A percentile compares a stretch with the other conserved stretches of the same genome.
phyloP scores from a whole-genome alignment of 2,797 vertebrate species.

The Anniella stebbinsi region DNA sequence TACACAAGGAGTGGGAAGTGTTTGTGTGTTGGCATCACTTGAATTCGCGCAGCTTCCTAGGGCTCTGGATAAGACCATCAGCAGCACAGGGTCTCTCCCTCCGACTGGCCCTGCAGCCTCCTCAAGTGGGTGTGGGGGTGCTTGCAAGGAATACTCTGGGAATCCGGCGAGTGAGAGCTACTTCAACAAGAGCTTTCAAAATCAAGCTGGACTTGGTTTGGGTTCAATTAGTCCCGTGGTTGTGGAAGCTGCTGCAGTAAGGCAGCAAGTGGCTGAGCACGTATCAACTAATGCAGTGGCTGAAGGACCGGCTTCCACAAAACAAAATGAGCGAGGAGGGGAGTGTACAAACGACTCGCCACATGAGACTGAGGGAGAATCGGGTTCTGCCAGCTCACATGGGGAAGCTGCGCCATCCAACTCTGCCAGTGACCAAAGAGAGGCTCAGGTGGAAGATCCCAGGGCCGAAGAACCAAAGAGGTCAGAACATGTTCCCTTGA shows the following conservation, averaged over 20 bases:
- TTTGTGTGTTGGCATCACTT: not conserved
- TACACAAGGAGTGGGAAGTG: constrained; percentile 2
- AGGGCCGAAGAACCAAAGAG: not conserved
- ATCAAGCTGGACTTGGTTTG: not conserved
- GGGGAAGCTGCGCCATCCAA: rapidly evolving
- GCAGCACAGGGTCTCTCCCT: not conserved
- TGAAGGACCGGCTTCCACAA: rapidly evolving
- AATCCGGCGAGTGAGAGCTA: not conserved
- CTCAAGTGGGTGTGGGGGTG: not conserved
- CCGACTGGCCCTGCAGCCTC: not conserved
- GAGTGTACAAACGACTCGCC: not conserved
- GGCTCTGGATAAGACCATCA: not conserved
- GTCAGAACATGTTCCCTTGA: not conserved
- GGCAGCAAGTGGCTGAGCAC: constrained; percentile 30
- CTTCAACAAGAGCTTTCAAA: constrained; percentile 11
- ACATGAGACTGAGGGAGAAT: not conserved
- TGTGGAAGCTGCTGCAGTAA: constrained; percentile 40
- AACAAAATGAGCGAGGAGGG: not conserved
- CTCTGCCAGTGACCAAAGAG: not conserved
- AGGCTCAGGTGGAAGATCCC: not conserved
- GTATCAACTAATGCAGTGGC: not conserved
- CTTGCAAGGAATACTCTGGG: rapidly evolving
- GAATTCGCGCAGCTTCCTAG: not conserved
- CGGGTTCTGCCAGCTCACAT: rapidly evolving
- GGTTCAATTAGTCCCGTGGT: constrained; percentile 45